phyloP scores from a whole-genome alignment of 2,888 invertebrate genomes.

The Cerastoderma edule region DNA sequence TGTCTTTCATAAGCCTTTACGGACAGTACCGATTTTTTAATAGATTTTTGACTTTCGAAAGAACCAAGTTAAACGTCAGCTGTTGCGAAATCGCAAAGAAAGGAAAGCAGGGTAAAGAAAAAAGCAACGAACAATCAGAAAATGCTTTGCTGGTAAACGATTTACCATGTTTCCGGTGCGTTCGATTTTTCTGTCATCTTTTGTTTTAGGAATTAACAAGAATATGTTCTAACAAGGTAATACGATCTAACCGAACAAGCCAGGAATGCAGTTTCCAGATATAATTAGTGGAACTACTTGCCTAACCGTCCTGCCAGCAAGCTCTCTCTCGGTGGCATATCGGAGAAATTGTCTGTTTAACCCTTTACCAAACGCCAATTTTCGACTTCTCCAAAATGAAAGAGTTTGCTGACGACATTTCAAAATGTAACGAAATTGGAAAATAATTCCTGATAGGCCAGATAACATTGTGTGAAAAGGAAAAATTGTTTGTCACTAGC shows the following conservation, averaged over 20 bases:
- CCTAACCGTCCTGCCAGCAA: conserved; percentile 4
- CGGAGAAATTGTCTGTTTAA: background rate
- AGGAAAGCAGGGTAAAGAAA: too few species aligned
- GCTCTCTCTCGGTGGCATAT: background rate
- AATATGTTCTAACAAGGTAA: conserved; percentile 36
- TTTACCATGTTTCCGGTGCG: conserved; percentile 28
- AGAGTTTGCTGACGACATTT: too few species aligned
- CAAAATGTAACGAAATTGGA: too few species aligned
- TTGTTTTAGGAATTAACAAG: conserved; percentile 25
- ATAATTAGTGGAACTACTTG: conserved; percentile 20
- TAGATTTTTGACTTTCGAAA: too few species aligned
- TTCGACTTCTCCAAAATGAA: too few species aligned
- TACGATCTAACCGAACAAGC: conserved; percentile 23
- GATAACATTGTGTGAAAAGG: background rate
- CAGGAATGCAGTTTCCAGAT: conserved; percentile 23
- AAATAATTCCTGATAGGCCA: too few species aligned
- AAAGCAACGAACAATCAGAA: too few species aligned
- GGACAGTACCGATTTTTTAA: too few species aligned
- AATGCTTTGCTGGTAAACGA: conserved; percentile 35
- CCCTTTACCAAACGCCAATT: too few species aligned
- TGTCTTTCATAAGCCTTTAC: too few species aligned
- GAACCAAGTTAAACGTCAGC: too few species aligned
- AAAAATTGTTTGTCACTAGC: background rate
- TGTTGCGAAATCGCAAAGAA: too few species aligned
- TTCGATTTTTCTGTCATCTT: conserved; percentile 26